These are phyloP conservation scores for Manduca sexta DNA, from an alignment of 1,140 invertebrate species.

Conservation along the genomic window DNA sequence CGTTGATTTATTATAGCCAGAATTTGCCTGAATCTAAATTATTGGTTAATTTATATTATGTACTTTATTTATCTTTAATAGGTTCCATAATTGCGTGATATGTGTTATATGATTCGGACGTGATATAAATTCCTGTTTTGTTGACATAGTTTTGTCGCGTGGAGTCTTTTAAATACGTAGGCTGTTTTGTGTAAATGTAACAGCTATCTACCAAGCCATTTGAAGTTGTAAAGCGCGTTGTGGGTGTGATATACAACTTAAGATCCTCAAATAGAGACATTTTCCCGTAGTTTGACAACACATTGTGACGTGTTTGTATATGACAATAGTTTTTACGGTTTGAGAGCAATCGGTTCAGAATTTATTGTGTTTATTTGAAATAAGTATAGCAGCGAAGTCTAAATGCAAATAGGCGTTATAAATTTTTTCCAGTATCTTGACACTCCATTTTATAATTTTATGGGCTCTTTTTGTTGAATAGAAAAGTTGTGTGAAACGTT, in stretches of 20 bases:
- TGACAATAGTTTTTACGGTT: slow-evolving; percentile 33
- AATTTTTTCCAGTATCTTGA: slow-evolving; percentile 14
- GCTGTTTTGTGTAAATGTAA: not conserved
- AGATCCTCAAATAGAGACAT: slow-evolving; percentile 48
- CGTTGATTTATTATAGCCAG: too few relatives aligned
- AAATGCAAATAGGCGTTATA: slow-evolving; percentile 7
- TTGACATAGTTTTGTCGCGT: too few relatives aligned
- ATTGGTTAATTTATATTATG: too few relatives aligned
- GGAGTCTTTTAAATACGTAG: too few relatives aligned
- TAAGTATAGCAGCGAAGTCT: slow-evolving; percentile 14
- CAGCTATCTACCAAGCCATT: not conserved
- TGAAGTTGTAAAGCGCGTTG: slow-evolving; percentile 2
- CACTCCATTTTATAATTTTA: slow-evolving; percentile 16
- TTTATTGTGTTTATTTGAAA: slow-evolving; percentile 28
- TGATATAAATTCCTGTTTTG: too few relatives aligned
- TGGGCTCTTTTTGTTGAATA: slow-evolving; percentile 10
- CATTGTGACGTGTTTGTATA: slow-evolving; percentile 45
- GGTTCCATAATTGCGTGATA: too few relatives aligned
- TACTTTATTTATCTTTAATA: too few relatives aligned
- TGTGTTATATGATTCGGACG: too few relatives aligned
- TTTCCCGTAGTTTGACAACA: slow-evolving; percentile 45
- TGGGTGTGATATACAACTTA: slow-evolving; percentile 42
- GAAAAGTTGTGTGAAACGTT: slow-evolving; percentile 14
- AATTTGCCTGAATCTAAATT: too few relatives aligned
- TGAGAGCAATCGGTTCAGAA: slow-evolving; percentile 17